Evolutionary conservation across 2,888 invertebrate species (phyloP).

Genomic region (Athripsodes cinereus): DNA sequence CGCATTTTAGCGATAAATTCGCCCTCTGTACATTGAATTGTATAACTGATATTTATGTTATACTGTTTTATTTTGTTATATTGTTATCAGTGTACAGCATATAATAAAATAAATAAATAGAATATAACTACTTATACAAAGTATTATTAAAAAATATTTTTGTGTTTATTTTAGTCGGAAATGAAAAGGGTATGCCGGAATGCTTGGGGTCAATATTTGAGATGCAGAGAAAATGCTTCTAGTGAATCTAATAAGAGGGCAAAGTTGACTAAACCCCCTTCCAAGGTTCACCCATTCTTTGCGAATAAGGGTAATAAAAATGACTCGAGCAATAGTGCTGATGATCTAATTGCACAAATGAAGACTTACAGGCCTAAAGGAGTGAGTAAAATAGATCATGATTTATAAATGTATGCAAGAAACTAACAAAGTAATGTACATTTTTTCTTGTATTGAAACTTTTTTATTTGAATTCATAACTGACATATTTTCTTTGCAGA

Average conservation of each 20-base stretch:
- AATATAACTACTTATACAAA: too few species aligned
- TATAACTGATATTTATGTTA: too few species aligned
- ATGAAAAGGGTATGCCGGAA: constrained; percentile 73
- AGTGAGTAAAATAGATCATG: constrained; percentile 40
- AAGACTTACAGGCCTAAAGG: constrained; percentile 70
- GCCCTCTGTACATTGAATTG: too few species aligned
- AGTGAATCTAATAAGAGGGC: constrained; percentile 81
- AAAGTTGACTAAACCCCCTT: constrained; percentile 60
- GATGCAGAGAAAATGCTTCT: constrained; percentile 84
- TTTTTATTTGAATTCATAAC: constrained; percentile 17
- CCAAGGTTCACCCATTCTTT: constrained; percentile 62
- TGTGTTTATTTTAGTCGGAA: constrained; percentile 44
- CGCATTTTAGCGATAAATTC: too few species aligned
- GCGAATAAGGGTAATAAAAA: constrained; percentile 36
- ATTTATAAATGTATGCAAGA: too few species aligned
- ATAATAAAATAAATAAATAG: too few species aligned
- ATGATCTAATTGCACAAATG: constrained; percentile 50
- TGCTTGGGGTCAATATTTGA: constrained; percentile 85
- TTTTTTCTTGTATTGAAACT: too few species aligned
- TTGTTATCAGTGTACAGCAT: too few species aligned
- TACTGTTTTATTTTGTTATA: too few species aligned
- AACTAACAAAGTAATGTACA: neutral
- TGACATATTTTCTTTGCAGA: constrained; percentile 50
- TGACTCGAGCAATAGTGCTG: constrained; percentile 39
- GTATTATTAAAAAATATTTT: too few species aligned